Evolutionary conservation across 2,113 vertebrate genomes (phyloP).

Genomic region (rat (Rattus norvegicus)): DNA sequence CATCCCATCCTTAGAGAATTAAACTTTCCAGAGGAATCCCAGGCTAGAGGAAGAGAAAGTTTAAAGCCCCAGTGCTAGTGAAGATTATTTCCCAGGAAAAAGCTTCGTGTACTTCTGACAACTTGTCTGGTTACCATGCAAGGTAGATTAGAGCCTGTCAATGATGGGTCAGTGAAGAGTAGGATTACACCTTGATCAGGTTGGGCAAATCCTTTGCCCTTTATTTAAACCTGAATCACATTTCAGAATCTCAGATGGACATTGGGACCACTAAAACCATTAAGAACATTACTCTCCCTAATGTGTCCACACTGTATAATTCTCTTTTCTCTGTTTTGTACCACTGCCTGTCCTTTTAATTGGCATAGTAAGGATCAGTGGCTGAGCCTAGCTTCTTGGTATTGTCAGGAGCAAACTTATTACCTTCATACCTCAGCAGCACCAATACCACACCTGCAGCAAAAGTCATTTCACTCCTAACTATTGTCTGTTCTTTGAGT

Average conservation of each 20-base stretch:
- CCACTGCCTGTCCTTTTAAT: not conserved
- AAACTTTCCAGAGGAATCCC: not conserved
- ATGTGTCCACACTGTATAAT: not conserved
- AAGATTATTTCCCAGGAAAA: not conserved
- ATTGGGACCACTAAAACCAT: not conserved
- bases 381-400: not conserved
- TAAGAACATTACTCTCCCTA: not conserved
- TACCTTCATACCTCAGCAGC: not conserved
- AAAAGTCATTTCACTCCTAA: not conserved
- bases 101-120: not conserved
- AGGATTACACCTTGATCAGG: not conserved
- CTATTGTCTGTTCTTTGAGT: not conserved
- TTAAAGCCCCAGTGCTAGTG: not conserved
- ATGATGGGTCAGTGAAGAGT: not conserved
- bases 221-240: not conserved
- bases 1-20: not conserved
- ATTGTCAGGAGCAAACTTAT: not conserved
- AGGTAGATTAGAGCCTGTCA: not conserved
- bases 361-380: not conserved
- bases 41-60: not conserved
- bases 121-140: not conserved
- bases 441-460: not conserved
- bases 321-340: not conserved
- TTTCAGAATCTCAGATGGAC: not conserved
- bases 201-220: not conserved